Evolutionary conservation across 2,797 vertebrate species (phyloP).

Genomic region (Phyllotis vaccarum): DNA sequence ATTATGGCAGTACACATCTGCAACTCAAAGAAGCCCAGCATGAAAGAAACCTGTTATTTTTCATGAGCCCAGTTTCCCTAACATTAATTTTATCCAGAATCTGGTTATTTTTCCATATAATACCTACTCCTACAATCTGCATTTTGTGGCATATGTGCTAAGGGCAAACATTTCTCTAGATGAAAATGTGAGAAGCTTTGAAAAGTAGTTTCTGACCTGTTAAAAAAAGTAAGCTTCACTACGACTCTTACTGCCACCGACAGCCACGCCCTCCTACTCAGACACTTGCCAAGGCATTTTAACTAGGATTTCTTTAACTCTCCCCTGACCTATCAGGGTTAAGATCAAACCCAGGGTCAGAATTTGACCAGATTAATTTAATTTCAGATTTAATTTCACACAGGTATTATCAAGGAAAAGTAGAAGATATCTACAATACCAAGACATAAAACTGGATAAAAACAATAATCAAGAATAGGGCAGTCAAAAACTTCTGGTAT

Average conservation of each 20-base stretch:
- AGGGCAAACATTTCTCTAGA: constrained; percentile 11
- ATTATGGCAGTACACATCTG: not conserved
- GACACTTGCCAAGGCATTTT: constrained; percentile 40
- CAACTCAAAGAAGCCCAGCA: not conserved
- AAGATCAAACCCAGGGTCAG: not conserved
- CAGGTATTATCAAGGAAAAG: constrained; percentile 48
- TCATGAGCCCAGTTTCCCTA: not conserved
- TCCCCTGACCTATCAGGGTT: not conserved
- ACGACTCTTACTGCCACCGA: constrained; percentile 13
- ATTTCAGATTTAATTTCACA: constrained; percentile 36
- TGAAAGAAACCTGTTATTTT: constrained; percentile 45
- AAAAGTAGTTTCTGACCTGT: not conserved
- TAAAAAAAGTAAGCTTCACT: constrained; percentile 41
- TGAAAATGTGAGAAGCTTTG: constrained; percentile 14
- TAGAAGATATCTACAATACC: not conserved
- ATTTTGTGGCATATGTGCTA: not conserved
- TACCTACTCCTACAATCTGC: not conserved
- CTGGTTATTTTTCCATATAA: not conserved
- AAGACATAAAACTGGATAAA: constrained; percentile 10
- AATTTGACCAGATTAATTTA: constrained; percentile 20
- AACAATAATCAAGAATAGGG: constrained; percentile 22
- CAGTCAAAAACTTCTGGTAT: constrained; percentile 12
- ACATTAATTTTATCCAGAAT: constrained; percentile 29
- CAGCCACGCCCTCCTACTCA: constrained; percentile 25
- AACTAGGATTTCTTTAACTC: constrained; percentile 36